A percentile compares a stretch with the other conserved stretches of the same genome.
Conservation (phyloP, 35 echinoderm and acorn worm species). For the Apostichopus californicus region DNA sequence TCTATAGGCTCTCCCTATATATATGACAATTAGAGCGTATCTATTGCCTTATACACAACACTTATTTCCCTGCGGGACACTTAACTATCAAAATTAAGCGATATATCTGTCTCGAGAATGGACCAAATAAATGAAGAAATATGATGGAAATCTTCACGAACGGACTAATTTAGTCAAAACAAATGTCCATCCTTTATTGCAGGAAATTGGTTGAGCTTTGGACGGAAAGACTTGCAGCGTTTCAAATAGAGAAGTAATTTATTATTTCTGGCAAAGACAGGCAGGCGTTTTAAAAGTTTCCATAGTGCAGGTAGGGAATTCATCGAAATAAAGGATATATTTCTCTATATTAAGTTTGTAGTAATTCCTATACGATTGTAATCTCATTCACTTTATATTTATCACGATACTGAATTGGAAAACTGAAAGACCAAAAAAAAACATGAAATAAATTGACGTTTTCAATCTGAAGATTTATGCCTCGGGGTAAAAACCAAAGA, state of each 20-base stretch:
- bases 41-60: no score
- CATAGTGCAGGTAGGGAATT: no score
- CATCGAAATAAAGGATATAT: no score
- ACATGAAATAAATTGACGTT: background rate
- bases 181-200: background rate
- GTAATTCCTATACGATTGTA: no score
- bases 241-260: background rate
- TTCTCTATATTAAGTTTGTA: no score
- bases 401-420: no score
- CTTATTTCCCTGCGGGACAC: background rate
- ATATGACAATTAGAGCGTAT: no score
- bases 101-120: background rate
- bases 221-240: background rate
- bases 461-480: background rate
- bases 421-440: no score
- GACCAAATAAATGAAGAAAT: background rate
- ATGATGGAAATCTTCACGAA: background rate
- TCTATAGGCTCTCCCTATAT: no score
- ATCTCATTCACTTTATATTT: no score
- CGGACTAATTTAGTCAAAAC: background rate
- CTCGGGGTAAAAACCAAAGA: background rate
- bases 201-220: background rate
- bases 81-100: background rate
- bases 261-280: background rate
- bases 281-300: background rate